Evolutionary conservation across 1,140 invertebrate species (phyloP).

Genomic region (Heterodera schachtii): DNA sequence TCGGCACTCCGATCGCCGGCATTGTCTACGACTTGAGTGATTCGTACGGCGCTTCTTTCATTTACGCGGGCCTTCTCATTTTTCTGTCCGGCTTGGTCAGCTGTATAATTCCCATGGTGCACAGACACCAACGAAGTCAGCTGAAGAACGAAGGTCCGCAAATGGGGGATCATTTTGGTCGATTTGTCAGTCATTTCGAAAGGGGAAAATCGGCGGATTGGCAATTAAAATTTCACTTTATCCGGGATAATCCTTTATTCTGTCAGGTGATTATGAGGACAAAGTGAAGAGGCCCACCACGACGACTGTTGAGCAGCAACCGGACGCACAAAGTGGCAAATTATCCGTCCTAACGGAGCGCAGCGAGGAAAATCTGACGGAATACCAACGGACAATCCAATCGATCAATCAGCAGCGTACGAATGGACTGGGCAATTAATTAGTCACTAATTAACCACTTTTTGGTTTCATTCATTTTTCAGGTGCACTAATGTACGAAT

Average conservation of each 20-base stretch:
- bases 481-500: constrained; percentile 43
- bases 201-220: no score
- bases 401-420: constrained; percentile 55
- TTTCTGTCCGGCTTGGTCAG: constrained; percentile 60
- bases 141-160: constrained; percentile 61
- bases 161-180: background rate
- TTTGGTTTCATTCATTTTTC: no score
- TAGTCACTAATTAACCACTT: background rate
- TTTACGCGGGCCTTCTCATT: constrained; percentile 58
- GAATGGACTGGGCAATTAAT: background rate
- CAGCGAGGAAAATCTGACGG: constrained; percentile 64
- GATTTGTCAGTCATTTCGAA: no score
- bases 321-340: constrained; percentile 58
- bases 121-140: constrained; percentile 48
- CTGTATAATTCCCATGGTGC: constrained; percentile 50
- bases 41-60: constrained; percentile 61
- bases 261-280: constrained; percentile 49
- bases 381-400: constrained; percentile 65
- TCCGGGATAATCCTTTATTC: background rate
- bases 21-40: constrained; percentile 63
- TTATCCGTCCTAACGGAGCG: constrained; percentile 63
- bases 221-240: background rate
- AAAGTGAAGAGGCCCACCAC: constrained; percentile 13
- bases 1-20: constrained; percentile 74
- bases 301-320: constrained; percentile 30